Evolutionary conservation across 92 coral and sea anemone species (phyloP).

Genomic region (Umimayanthus chanpuru): DNA sequence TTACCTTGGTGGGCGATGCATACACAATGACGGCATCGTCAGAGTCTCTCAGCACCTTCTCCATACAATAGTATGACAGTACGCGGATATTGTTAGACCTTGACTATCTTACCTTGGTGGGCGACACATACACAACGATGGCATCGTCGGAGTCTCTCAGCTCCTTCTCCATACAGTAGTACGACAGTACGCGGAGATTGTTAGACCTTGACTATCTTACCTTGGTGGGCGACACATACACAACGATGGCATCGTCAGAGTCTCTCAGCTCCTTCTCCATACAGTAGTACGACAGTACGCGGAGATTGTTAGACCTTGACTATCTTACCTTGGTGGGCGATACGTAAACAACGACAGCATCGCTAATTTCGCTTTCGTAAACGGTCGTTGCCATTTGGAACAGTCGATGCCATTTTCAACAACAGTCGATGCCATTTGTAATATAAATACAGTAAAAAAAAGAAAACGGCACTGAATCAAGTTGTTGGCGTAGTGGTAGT

Average conservation of each 20-base stretch:
- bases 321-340: constrained; percentile 73
- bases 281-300: constrained; percentile 78
- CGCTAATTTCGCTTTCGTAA: too few relatives aligned
- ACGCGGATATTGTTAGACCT: neutral
- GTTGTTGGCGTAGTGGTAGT: too few relatives aligned
- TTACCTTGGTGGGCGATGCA: constrained; percentile 81
- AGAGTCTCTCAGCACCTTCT: constrained; percentile 64
- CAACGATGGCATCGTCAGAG: constrained; percentile 70
- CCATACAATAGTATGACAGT: constrained; percentile 78
- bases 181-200: constrained; percentile 36
- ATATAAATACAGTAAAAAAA: too few relatives aligned
- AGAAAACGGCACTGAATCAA: too few relatives aligned
- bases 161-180: constrained; percentile 82
- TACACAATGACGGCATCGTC: constrained; percentile 75
- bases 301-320: too few relatives aligned
- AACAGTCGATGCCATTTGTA: too few relatives aligned
- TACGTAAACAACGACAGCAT: constrained; percentile 81
- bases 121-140: constrained; percentile 81
- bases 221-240: constrained; percentile 84
- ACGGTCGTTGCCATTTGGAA: too few relatives aligned
- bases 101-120: constrained; percentile 73
- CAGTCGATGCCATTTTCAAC: too few relatives aligned
- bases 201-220: constrained; percentile 37
- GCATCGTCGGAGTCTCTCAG: constrained; percentile 62
- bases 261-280: constrained; percentile 74